Base-by-base conservation (phyloP, 1,140 invertebrate species). In the Pissodes strobi region DNA sequence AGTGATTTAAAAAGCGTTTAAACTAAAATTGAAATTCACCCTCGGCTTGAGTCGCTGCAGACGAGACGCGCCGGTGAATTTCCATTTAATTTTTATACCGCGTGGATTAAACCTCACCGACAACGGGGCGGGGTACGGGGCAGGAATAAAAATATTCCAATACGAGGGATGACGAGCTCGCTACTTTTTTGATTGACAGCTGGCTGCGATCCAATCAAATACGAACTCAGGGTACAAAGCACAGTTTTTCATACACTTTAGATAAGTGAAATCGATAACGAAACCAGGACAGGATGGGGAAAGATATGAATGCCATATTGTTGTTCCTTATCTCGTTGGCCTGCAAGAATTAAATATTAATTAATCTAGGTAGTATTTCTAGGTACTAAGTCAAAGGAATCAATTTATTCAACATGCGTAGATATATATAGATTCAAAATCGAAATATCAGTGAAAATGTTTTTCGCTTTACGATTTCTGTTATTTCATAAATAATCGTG, bases 181-280 rank as follows among this genome's bases (percentile, higher is more conserved):
- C 27, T 15, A 39, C 23, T 49, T 60, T 76, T 78, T 81, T 85
- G 83, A 86, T 84, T 85, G 84, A 85, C 84, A 83, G 82, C 78
- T 78, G 75, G 75, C 73, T 79, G 81, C 80, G 81, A 82, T 81
- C 83, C 81, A 81, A 80, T 82, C 79, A 59, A 49, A 59, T 48
- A 6, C 15, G 43, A 49, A 48, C 78, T 80, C 77, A 80, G 75
- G 75, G 77, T 76, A 78, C 82, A 79, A 84, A 84, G 82, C 82
- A 83, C 77, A 82, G 52, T 41, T 41, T 39, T 39, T 37, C 25
- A 34, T 34, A 53, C 19, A 53, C 49, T 53, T 53, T 53, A 53
- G 49, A n/a, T 37, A 39, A 55, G 25, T 55, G 34, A 19, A 39
- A 55, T 55, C 34, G 34, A 39, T 39, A 55, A 55, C 22, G 34